Conservation (phyloP, 1,140 invertebrate genomes). For the Neotoxoptera formosana region DNA sequence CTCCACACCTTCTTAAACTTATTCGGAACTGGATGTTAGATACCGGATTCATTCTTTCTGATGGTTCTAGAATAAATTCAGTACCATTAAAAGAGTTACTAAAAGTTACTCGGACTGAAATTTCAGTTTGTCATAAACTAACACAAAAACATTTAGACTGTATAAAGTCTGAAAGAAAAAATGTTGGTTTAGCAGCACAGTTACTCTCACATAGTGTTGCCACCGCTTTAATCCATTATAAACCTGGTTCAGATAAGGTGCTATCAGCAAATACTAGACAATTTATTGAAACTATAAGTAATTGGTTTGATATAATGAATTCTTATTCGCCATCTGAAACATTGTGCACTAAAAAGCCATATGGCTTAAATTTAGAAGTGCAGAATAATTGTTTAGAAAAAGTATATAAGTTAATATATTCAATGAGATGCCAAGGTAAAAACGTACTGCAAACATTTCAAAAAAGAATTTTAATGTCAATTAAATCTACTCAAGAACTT, state of each 20-base stretch:
- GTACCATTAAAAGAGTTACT: not conserved
- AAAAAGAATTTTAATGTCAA: not conserved
- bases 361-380: slow-evolving; percentile 4
- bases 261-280: not conserved
- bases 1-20: not conserved
- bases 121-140: not conserved
- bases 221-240: not conserved
- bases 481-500: not conserved
- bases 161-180: not conserved
- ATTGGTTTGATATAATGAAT: slow-evolving; percentile 30
- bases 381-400: slow-evolving; percentile 1
- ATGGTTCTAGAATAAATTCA: not conserved
- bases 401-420: not conserved
- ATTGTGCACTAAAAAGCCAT: not conserved
- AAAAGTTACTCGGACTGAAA: not conserved
- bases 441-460: not conserved
- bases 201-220: not conserved
- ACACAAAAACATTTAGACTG: not conserved
- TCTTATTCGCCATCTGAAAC: not conserved
- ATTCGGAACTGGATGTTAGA: not conserved
- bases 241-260: not conserved
- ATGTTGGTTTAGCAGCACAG: not conserved
- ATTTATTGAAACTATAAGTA: not conserved
- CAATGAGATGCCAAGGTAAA: not conserved
- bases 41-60: not conserved